phyloP scores from a whole-genome alignment of 2,797 vertebrate species.

The Protonibea diacanthus region DNA sequence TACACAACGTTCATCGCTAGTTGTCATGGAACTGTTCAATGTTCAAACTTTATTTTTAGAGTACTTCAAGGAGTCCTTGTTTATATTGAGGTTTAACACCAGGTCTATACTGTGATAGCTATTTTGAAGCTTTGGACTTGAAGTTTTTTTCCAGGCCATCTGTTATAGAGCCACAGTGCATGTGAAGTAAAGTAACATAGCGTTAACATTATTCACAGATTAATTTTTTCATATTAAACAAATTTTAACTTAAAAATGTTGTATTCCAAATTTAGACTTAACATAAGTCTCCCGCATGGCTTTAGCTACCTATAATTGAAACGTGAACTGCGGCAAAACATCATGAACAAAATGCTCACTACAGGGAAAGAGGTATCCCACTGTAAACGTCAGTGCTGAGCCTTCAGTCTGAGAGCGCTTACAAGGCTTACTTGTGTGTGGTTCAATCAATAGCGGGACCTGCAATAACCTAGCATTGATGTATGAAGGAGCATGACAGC shows the following conservation, averaged over 20 bases:
- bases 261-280: neutral
- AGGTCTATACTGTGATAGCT: no score
- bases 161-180: neutral
- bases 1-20: no score
- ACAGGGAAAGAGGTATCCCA: neutral
- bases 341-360: neutral
- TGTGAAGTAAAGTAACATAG: neutral
- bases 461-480: conserved; percentile 10
- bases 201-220: neutral
- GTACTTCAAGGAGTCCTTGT: neutral
- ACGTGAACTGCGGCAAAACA: neutral
- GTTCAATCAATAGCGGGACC: conserved; percentile 35
- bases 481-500: conserved; percentile 21
- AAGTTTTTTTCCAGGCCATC: neutral
- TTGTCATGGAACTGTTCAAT: no score
- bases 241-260: neutral
- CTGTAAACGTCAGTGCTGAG: neutral
- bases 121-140: neutral
- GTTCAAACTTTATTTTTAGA: no score
- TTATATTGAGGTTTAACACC: no score
- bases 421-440: conserved; percentile 17
- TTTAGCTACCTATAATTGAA: neutral
- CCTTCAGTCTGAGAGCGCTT: conserved; percentile 14
- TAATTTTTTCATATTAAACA: neutral
- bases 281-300: neutral